These are phyloP conservation scores for Prorops nasuta DNA, from an alignment of 1,140 invertebrate species.

Conservation along the genomic window DNA sequence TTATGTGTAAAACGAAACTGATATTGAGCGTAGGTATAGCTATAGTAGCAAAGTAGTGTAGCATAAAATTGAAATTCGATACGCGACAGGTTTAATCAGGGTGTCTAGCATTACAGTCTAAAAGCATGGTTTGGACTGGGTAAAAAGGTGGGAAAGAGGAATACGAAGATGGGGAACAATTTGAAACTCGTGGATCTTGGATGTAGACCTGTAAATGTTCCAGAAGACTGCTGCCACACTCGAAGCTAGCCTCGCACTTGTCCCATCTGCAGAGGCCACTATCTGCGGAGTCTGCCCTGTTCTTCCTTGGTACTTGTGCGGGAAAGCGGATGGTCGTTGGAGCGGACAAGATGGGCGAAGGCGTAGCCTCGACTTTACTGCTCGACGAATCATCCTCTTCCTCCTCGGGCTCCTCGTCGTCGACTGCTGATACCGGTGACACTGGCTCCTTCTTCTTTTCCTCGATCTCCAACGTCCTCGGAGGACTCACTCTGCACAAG, in stretches of 20 bases:
- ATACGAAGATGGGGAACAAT: too few relatives aligned
- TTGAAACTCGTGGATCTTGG: too few relatives aligned
- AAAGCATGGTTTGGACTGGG: too few relatives aligned
- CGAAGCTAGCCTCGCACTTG: conserved; percentile 76
- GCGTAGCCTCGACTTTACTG: conserved; percentile 39
- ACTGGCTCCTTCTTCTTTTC: conserved; percentile 8
- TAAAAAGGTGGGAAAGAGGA: too few relatives aligned
- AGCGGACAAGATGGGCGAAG: conserved; percentile 68
- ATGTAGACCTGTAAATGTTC: conserved; percentile 93
- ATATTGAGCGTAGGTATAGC: too few relatives aligned
- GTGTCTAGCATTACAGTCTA: too few relatives aligned
- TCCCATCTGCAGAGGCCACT: conserved; percentile 77
- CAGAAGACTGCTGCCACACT: conserved; percentile 75
- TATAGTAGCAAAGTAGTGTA: too few relatives aligned
- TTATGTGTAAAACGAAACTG: too few relatives aligned
- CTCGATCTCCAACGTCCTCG: conserved; percentile 1
- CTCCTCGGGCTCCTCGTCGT: conserved; percentile 39
- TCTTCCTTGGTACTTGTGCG: conserved; percentile 54
- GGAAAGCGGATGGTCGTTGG: conserved; percentile 79
- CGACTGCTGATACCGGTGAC: conserved; percentile 9
- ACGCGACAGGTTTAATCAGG: too few relatives aligned
- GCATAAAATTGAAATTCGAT: too few relatives aligned
- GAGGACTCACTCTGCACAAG: conserved; percentile 23
- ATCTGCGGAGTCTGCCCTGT: conserved; percentile 47
- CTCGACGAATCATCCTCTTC: conserved; percentile 46